phyloP scores from a whole-genome alignment of 2,113 vertebrate species.

The Ibidorhyncha struthersii region DNA sequence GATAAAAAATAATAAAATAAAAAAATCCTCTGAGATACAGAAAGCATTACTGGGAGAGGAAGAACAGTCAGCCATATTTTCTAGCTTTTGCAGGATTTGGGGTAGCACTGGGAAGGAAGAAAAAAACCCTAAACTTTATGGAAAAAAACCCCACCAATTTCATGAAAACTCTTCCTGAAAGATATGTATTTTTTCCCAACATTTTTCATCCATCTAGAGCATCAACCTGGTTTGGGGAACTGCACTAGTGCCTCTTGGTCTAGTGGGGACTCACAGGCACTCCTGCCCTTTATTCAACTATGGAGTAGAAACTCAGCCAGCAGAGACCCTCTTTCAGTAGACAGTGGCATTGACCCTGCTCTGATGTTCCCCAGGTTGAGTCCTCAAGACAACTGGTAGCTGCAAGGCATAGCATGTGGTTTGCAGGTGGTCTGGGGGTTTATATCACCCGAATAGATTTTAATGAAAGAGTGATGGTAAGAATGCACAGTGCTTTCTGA shows the following conservation, averaged over 20 bases:
- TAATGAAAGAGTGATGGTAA: not conserved
- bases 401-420: fast-evolving
- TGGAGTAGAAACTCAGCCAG: not conserved
- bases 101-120: not conserved
- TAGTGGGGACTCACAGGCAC: not conserved
- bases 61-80: not conserved
- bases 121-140: not conserved
- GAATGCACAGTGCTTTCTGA: not conserved
- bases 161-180: not conserved
- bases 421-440: not conserved
- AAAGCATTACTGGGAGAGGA: not conserved
- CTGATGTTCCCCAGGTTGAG: not conserved
- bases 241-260: not conserved
- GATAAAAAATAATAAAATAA: not conserved
- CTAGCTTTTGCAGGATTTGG: not conserved
- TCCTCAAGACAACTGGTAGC: not conserved
- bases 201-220: not conserved
- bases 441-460: not conserved
- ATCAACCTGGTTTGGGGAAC: not conserved
- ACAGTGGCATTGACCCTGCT: not conserved
- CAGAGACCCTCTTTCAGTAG: not conserved
- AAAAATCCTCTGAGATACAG: not conserved
- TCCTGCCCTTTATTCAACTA: not conserved
- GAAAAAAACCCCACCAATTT: not conserved
- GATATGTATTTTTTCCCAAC: fast-evolving